Conservation (phyloP, 2,797 vertebrate species). For the Tiaroga cobitis region DNA sequence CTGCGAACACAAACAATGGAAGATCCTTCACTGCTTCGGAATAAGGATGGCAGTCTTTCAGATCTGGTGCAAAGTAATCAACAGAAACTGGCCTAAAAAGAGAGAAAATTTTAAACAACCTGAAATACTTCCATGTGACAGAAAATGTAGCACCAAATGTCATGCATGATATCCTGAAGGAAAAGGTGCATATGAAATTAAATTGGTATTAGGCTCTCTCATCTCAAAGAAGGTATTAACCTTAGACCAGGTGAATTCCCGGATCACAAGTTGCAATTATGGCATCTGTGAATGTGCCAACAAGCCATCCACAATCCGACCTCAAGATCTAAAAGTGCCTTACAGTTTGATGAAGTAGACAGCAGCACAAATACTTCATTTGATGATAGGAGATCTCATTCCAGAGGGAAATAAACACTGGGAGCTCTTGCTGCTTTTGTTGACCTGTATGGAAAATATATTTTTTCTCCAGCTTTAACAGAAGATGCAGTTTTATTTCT, state of each 20-base stretch:
- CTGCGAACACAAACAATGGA: constrained; percentile 6
- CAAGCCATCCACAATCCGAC: constrained; percentile 3
- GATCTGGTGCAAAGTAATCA: constrained; percentile 9
- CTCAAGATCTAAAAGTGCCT: constrained; percentile 7
- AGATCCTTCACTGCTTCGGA: not conserved
- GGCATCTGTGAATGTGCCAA: not conserved
- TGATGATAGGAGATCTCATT: constrained; percentile 4
- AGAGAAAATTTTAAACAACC: not conserved
- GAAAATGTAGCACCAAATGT: not conserved
- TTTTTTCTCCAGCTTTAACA: constrained; percentile 20
- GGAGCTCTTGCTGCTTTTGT: constrained; percentile 11
- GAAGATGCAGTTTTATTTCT: constrained; percentile 1
- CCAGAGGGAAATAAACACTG: constrained; percentile 6
- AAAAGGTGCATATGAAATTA: not conserved
- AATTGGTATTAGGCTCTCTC: constrained; percentile 9
- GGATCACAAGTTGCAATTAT: not conserved
- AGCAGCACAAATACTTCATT: constrained; percentile 24
- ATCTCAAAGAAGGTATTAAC: not conserved
- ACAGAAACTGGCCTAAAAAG: constrained; percentile 31
- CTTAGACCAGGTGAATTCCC: not conserved
- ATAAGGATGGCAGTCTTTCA: constrained; percentile 7
- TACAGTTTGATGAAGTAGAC: not conserved
- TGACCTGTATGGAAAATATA: not conserved
- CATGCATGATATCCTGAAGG: not conserved
- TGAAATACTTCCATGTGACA: constrained; percentile 16